A percentile compares a stretch with the other conserved stretches of the same genome.
These are phyloP conservation scores for Acrossocheilus fasciatus DNA, from an alignment of 2,797 vertebrate genomes.

Conservation along the genomic window DNA sequence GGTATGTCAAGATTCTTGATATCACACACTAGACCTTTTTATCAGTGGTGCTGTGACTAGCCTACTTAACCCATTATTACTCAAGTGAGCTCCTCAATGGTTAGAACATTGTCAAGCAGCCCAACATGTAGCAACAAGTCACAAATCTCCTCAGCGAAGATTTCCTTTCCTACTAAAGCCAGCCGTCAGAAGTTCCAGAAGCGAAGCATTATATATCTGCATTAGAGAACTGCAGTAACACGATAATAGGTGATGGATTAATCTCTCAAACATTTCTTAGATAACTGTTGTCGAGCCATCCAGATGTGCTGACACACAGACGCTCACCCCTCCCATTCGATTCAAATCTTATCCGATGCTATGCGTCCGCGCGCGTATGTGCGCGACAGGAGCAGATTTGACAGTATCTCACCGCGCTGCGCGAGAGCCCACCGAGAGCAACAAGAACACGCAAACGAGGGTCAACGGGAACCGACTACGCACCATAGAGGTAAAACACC, in stretches of 20 bases:
- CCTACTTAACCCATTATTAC: background rate
- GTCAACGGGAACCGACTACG: slow-evolving; percentile 46
- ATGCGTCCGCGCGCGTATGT: slow-evolving; percentile 72
- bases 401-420: slow-evolving; percentile 62
- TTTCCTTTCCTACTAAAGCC: background rate
- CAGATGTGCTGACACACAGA: slow-evolving; percentile 37
- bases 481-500: slow-evolving; percentile 44
- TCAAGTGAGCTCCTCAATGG: background rate
- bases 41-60: background rate
- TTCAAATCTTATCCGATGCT: slow-evolving; percentile 77
- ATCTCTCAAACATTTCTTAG: slow-evolving; percentile 4
- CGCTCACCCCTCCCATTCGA: slow-evolving; percentile 73
- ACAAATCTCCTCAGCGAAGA: slow-evolving; percentile 1
- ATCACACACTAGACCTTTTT: background rate
- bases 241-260: background rate
- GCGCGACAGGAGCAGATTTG: slow-evolving; percentile 63
- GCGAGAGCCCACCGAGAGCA: slow-evolving; percentile 61
- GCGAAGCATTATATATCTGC: background rate
- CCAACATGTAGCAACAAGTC: slow-evolving; percentile 32
- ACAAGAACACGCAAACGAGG: slow-evolving; percentile 33
- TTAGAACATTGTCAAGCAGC: background rate
- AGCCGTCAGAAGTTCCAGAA: background rate
- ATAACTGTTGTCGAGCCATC: slow-evolving; percentile 9
- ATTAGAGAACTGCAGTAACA: background rate
- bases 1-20: background rate